Base-by-base conservation (phyloP, 1,140 invertebrate genomes). In the Amyelois transitella region DNA sequence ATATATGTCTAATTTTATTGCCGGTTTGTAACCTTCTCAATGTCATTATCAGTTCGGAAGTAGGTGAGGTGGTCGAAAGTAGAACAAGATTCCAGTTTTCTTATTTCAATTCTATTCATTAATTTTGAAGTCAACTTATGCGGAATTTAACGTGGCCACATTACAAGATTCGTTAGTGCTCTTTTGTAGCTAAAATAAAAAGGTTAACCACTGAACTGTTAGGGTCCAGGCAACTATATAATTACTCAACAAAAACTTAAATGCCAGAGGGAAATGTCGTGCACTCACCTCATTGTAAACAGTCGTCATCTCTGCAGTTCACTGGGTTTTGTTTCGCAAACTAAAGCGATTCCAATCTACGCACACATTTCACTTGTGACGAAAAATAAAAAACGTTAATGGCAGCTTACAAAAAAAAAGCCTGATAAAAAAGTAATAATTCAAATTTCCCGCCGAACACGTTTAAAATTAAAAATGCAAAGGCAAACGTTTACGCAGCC, bases 201-300 rank as follows among this genome's bases (percentile, higher is more conserved):
- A 62, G 25, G 51, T 58, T 53, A 62, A 59, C 58, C 51, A 55
- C 43, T 28, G 38, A 53, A 53, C 43, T 21, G 50, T 43, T 53
- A 59, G 51, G 55, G 55, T 53, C 52, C 56, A 49, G 47, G 32
- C 57, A 54, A 21, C 51, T 43, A 48, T 60, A 53, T 52, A 56
- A 68, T 75, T 74, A 75, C 71, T 61, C 66, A 74, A 74, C 77
- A 81, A 81, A 81, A 81, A 78, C 70, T 38, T 72, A 79, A 81
- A 79, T 79, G 77, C 64, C 79, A 82, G 51, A 58, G 52, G 55
- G 65, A 81, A 82, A 84, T 79, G 74, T 75, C 77, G 75, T 69
- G 67, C 77, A 82, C 83, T 86, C 75, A 84, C 82, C 81, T 86
- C 81, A 67, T 76, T 64, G 70, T 86, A 86, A 58, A 84, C 48